Evolutionary conservation across 2,113 vertebrate species (phyloP).

Genomic region (Macaca nemestrina): DNA sequence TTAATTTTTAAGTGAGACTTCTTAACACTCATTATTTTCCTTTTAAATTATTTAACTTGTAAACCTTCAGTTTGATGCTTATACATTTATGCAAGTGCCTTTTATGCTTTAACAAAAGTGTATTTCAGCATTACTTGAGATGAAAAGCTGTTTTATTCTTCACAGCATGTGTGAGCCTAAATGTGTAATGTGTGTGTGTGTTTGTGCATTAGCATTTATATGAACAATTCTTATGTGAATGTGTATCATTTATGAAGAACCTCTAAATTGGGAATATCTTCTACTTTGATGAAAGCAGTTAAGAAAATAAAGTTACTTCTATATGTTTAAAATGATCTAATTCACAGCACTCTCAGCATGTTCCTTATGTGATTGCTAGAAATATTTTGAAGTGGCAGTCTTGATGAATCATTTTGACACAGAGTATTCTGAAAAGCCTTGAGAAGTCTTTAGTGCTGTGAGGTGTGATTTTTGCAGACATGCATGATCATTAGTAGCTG

Average conservation of each 20-base stretch:
- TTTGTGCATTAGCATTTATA: neutral
- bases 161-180: neutral
- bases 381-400: neutral
- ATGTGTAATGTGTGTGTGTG: neutral
- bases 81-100: neutral
- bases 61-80: neutral
- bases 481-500: neutral
- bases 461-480: constrained; percentile 35
- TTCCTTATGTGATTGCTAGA: constrained; percentile 12
- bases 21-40: neutral
- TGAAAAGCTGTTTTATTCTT: neutral
- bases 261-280: neutral
- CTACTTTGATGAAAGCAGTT: neutral
- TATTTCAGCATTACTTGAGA: neutral
- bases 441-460: neutral
- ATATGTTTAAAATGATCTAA: neutral
- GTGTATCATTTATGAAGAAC: constrained; percentile 27
- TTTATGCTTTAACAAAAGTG: neutral
- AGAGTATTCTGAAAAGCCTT: neutral
- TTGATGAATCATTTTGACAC: neutral
- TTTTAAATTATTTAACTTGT: neutral
- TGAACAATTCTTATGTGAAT: neutral
- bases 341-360: neutral
- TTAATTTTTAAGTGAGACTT: constrained; percentile 18
- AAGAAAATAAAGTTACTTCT: neutral